Evolutionary conservation across 2,113 vertebrate genomes (phyloP), one percentile per base, ranked within the genome.

Genomic region (Neoarius graeffei): DNA sequence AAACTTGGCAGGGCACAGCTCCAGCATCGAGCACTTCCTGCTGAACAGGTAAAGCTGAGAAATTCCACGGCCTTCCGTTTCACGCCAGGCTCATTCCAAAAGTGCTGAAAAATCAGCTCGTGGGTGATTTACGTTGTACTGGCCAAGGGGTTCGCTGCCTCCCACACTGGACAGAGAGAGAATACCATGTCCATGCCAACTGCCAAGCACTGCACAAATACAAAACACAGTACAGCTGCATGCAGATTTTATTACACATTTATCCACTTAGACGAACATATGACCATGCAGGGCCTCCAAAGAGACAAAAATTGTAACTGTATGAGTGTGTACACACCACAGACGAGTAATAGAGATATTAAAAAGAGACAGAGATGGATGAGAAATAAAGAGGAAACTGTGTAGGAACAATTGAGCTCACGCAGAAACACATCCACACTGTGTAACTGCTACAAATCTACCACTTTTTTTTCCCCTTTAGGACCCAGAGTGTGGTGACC

Each of bases 11-110:
- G n/a, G 94, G 93, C 93, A 91, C 85, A 84, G 91, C 91, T 94
- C 93, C 94, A 94, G 87, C 59, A 30, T 77, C 88, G 88, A 89
- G 92, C 92, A 83, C 92, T 87, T 90, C 90, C 91, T 92, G 94
- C 92, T 93, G 92, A 94, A 94, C 87, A 94, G 93, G 94, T 95
- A 95, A 42, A 95, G 95, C 94, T 93, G 95, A 95, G 93, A 95
- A 94, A 95, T 95, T 95, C 95, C 94, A 92, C 85, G 91, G 94
- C 93, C 93, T 94, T 93, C 88, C 90, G 92, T 94, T 95, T 92
- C 95, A 89, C 69, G 64, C 94, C 95, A 89, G 84, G 60, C 94
- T 95, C 94, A 93, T 94, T 91, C 92, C 92, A 94, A 93, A 95
- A 92, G 93, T 94, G 95, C 95, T 94, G 92, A 95, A 94, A 92